Conservation (phyloP, 2,888 invertebrate species). For the Troides aeacus region DNA sequence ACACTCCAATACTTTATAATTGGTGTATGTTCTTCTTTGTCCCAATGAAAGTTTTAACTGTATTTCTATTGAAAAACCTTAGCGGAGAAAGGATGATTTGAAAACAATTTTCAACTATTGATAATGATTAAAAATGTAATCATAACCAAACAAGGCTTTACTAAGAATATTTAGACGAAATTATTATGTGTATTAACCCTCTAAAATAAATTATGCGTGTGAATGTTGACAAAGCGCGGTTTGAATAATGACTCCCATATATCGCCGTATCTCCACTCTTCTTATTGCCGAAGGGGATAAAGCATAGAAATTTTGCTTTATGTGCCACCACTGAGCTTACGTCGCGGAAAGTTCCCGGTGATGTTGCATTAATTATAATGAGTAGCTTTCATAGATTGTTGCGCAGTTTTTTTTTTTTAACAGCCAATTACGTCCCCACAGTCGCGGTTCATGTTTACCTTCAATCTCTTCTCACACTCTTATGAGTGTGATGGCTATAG, state of each 20-base stretch:
- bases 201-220: constrained; percentile 65
- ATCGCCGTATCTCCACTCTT: constrained; percentile 65
- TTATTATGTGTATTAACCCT: constrained; percentile 53
- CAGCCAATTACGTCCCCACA: not conserved
- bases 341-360: constrained; percentile 46
- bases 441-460: no score
- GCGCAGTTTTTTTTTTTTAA: not conserved
- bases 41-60: no score
- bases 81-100: no score
- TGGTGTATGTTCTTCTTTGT: no score
- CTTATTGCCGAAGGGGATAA: constrained; percentile 70
- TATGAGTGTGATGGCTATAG: no score
- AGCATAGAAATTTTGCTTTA: constrained; percentile 60
- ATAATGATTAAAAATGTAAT: no score
- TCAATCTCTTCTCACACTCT: no score
- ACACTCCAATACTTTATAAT: no score
- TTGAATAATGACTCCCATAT: constrained; percentile 71
- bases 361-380: constrained; percentile 60
- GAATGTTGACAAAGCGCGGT: constrained; percentile 65
- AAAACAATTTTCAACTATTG: no score
- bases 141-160: constrained; percentile 4
- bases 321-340: constrained; percentile 53
- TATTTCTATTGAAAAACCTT: no score
- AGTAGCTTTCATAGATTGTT: constrained; percentile 61
- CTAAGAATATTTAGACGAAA: constrained; percentile 23